Base-by-base conservation (phyloP, 2,113 vertebrate species). In the Rhynchopsitta pachyrhyncha region DNA sequence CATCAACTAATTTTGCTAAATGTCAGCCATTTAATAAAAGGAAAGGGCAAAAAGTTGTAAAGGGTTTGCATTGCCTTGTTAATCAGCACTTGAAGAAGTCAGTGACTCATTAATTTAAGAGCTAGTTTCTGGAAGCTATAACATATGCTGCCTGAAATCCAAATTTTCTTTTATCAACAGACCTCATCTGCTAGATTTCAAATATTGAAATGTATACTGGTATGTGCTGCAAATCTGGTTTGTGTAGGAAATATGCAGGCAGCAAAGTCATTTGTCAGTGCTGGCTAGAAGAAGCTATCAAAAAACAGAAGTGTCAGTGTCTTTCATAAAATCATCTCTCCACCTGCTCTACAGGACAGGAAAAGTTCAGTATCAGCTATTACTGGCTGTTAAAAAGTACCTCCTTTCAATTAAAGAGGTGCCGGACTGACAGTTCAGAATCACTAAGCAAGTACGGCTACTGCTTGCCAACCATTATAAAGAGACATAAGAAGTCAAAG, bases 21-120 rank as follows among this genome's bases (percentile, higher is more conserved):
- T 98, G 98, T 97, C 98, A 98, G 91, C 87, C 87, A 93, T 97
- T 98, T 98, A 98, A 98, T 98, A 98, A 98, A 98, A 93, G 95
- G 96, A 98, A 98, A 98, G 97, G 97, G 97, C 97, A 98, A 96
- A 96, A 98, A 97, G 95, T 98, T 97, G 97, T 95, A 87, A 97
- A 97, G 94, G 78, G 96, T 97, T 96, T 96, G 85, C 93, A 94
- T 97, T 97, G 88, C 96, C 94, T 96, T 93, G 83, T 96, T 97
- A 97, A 98, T 97, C 94, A 97, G 92, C 82, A 88, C 88, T 92
- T 71, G 59, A 96, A 95, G 97, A 96, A 94, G 82, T 93, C 74
- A 39, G 71, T 83, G 84, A 80, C 96, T 97, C 74, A 73, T 95
- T 97, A 95, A 97, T 95, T 96, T 95, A 84, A 76, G 76, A 95